Evolutionary conservation across 1,140 invertebrate genomes (phyloP).

Genomic region (Dermatophagoides farinae): DNA sequence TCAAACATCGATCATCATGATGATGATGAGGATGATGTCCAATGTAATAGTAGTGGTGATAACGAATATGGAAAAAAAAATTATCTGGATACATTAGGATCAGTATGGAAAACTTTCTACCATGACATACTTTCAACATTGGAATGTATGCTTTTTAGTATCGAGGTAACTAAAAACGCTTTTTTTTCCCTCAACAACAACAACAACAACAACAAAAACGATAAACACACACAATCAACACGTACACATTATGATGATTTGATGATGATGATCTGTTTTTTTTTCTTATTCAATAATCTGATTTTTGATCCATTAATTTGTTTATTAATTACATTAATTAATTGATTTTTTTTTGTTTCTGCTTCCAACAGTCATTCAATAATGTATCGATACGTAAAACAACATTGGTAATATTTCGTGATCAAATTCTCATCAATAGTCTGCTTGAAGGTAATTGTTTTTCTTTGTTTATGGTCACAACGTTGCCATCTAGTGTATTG

Average conservation of each 20-base stretch:
- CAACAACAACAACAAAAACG: too few species aligned
- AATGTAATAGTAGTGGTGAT: background rate
- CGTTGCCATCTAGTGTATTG: background rate
- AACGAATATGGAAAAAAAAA: too few species aligned
- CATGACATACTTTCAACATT: slow-evolving; percentile 10
- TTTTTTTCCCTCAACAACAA: too few species aligned
- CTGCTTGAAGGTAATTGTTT: slow-evolving; percentile 14
- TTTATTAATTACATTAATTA: too few species aligned
- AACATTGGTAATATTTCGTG: slow-evolving; percentile 14
- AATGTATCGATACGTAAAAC: slow-evolving; percentile 7
- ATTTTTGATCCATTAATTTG: too few species aligned
- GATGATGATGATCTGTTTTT: too few species aligned
- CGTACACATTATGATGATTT: too few species aligned
- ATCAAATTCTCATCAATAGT: slow-evolving; percentile 11
- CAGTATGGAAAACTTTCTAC: slow-evolving; percentile 13
- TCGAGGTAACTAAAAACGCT: slow-evolving; percentile 10
- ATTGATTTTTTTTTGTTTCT: background rate
- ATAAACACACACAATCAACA: too few species aligned
- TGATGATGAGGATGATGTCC: too few species aligned
- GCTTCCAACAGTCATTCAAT: slow-evolving; percentile 7
- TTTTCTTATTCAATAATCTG: too few species aligned
- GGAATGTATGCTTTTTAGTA: slow-evolving; percentile 8
- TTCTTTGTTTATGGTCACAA: too few species aligned
- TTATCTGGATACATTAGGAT: slow-evolving; percentile 8
- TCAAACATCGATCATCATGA: background rate